Base-by-base conservation (phyloP, 1,140 invertebrate genomes). In the Zaprionus capensis region DNA sequence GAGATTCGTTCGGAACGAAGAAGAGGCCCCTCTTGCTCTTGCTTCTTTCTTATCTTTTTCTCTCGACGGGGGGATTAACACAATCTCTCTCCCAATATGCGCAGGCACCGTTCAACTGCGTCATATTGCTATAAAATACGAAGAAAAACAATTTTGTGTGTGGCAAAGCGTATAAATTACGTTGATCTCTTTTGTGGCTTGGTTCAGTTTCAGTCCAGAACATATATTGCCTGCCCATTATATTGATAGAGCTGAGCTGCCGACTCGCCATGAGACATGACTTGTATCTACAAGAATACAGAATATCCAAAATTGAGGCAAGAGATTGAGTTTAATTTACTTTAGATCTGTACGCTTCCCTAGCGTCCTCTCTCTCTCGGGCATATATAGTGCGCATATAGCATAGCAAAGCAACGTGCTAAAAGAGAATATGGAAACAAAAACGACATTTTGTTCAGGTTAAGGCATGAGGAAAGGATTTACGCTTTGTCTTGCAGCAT, bases 61-160 rank as follows among this genome's bases (percentile, higher is more conserved):
- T 34, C 31, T 34, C 31, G 31, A 34, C 9, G 9, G 28, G 38
- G 38, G 63, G 44, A 26, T 44, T 55, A 31, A 70, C 24, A 36
- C 17, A 22, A 41, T 64, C 46, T 64, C 46, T 64, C 55, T 34
- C 55, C 62, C 71, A 80, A 78, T 81, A 87, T 76, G 83, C 73
- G 69, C 86, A 91, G 86, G 83, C 61, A 91, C 83, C 59, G 86
- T 57, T 91, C 83, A 87, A 91, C 83, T 87, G 86, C 76, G 69
- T 73, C 81, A 81, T 76, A 85, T 78, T 81, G 82, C 91, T 92
- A 91, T 67, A 91, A 92, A 81, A 91, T 78, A 82, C 51, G 73
- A 80, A 79, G 67, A 64, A 82, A 78, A 70, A 41, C 12, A 59
- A 24, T 62, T 70, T 82, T 71, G 31, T 67, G 62, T 68, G 49